Base-by-base conservation (phyloP, 2,888 invertebrate genomes). In the Microplitis deprimator region DNA sequence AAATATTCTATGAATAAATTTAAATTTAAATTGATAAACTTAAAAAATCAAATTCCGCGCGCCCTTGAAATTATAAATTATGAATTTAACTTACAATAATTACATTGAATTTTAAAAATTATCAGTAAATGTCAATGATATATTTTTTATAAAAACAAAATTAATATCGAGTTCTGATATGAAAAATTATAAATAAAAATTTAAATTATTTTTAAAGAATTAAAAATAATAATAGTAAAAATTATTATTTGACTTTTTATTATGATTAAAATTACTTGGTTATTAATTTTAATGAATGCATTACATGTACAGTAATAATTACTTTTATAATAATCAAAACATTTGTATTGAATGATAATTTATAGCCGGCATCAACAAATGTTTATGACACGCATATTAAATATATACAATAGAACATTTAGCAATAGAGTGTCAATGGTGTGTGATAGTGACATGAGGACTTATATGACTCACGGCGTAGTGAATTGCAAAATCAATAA, bases 401-500 rank as follows among this genome's bases (percentile, higher is more conserved):
- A 50, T 50, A 50, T 13, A 1, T 5, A 50, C 50, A 50, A 50
- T 50, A 50, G 50, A 13, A 50, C 50, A 50, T 50, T 50, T 50
- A 50, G 50, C 50, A 13, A 50, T 50, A 10, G 50, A 50, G 50
- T 50, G 29, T 29, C 29, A 29, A 29, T 29, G 50, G 13, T 50
- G 4, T 50, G 50, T 50, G 50, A 50, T 50, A 50, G 50, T 50
- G 50, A 50, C 50, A 50, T 50, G 50, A 50, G 50, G 50, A 50
- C 50, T 50, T 50, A 62, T 20, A 62, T 62, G 62, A 62, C 62
- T 62, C 62, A 16, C 62, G 50, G 50, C 13, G 62, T 62, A 16
- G 16, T 62, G 62, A 7, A 62, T 4, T 62, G 16, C 62, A 62
- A 62, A 62, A 62, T 62, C 62, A 62, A 62, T 62, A 62, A 62